A percentile compares a stretch with the other conserved stretches of the same genome.
Evolutionary conservation across 2,797 vertebrate genomes (phyloP).

Genomic region (Malacoctenus gilli): DNA sequence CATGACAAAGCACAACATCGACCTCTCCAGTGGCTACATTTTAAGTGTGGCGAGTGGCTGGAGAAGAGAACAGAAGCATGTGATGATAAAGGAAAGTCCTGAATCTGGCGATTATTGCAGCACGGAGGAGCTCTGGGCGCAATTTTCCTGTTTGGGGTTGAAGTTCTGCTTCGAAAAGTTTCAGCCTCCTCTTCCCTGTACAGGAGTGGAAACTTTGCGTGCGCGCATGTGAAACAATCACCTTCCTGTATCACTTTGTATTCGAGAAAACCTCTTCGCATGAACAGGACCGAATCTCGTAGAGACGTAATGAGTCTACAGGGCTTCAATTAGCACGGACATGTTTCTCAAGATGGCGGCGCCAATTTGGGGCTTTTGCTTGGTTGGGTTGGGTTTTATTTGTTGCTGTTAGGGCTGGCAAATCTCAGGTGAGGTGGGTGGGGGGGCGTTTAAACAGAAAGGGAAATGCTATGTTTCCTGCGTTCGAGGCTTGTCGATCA

Average conservation of each 20-base stretch:
- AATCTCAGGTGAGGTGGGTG: neutral
- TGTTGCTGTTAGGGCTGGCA: neutral
- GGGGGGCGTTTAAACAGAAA: neutral
- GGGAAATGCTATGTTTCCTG: neutral
- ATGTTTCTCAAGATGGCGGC: conserved; percentile 1
- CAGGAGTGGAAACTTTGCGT: no score
- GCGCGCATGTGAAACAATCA: conserved; percentile 15
- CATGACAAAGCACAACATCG: neutral
- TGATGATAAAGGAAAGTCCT: neutral
- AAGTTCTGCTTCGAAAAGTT: no score
- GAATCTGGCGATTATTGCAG: neutral
- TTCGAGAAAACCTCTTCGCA: neutral
- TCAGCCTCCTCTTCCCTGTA: no score
- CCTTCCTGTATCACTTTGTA: conserved; percentile 2
- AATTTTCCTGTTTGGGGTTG: no score
- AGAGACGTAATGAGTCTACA: conserved; percentile 15
- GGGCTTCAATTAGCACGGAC: conserved; percentile 7
- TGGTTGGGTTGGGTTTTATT: no score
- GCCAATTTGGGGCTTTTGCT: neutral
- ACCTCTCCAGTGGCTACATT: neutral
- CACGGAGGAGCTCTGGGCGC: neutral
- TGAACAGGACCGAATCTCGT: no score
- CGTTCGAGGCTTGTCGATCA: neutral
- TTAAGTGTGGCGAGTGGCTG: neutral
- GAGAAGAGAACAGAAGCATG: no score